Evolutionary conservation across 2,113 vertebrate genomes (phyloP).

Genomic region (Laterallus jamaicensis): DNA sequence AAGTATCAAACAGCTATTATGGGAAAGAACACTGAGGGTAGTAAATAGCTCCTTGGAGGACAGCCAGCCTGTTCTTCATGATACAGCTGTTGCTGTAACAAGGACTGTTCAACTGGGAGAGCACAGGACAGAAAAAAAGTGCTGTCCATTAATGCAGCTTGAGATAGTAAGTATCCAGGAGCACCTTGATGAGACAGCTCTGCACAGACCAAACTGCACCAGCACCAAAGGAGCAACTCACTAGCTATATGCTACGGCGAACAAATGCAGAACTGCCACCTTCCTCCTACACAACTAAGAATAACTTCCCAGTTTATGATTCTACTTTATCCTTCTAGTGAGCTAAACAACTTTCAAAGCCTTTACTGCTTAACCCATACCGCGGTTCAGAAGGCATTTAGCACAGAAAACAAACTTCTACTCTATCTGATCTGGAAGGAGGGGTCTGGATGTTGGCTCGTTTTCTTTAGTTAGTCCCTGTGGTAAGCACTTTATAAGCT

Average conservation of each 20-base stretch:
- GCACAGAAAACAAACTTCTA: not conserved
- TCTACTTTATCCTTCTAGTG: not conserved
- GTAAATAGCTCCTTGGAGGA: not conserved
- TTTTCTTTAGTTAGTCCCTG: not conserved
- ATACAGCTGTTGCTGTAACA: not conserved
- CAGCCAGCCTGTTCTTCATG: not conserved
- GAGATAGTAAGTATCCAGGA: not conserved
- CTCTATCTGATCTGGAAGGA: not conserved
- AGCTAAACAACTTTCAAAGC: not conserved
- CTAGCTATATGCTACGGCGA: not conserved
- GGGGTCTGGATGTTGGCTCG: not conserved
- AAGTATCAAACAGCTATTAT: not conserved
- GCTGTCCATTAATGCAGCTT: not conserved
- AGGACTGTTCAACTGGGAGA: not conserved
- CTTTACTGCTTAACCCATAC: not conserved
- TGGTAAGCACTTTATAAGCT: not conserved
- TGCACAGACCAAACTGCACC: not conserved
- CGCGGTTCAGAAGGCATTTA: not conserved
- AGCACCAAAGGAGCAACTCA: not conserved
- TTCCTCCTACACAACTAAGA: not conserved
- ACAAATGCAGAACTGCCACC: not conserved
- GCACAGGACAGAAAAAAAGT: not conserved
- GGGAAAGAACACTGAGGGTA: not conserved
- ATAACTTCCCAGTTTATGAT: not conserved
- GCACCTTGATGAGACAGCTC: not conserved